These are phyloP conservation scores for Cyanistes caeruleus DNA, from an alignment of 2,113 vertebrate species.

Conservation along the genomic window DNA sequence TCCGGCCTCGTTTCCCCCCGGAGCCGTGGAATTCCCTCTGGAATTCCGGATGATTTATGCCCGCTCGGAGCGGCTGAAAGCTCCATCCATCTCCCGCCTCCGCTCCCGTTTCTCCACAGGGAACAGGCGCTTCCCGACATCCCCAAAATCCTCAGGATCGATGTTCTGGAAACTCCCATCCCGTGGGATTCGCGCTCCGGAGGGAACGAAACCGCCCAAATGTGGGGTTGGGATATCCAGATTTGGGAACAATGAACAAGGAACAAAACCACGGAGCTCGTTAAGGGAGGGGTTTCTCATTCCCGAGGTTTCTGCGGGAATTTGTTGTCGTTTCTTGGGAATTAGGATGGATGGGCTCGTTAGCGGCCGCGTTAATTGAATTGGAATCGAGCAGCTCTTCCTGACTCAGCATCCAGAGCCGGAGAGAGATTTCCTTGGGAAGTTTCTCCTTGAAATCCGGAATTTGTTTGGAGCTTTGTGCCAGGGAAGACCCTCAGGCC, in stretches of 20 bases:
- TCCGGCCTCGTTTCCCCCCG: neutral
- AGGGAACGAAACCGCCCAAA: accelerated
- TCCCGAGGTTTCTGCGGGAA: neutral
- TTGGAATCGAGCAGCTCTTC: neutral
- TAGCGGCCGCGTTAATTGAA: neutral
- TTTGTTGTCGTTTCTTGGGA: neutral
- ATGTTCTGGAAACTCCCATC: neutral
- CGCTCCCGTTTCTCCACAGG: neutral
- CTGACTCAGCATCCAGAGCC: neutral
- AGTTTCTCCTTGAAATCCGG: neutral
- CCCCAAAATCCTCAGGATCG: neutral
- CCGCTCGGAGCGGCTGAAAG: neutral
- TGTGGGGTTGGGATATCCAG: neutral
- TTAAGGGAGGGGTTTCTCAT: neutral
- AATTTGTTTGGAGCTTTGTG: neutral
- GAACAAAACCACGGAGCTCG: neutral
- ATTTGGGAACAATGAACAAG: neutral
- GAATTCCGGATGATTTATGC: neutral
- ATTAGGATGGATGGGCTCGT: neutral
- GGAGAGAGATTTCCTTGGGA: neutral
- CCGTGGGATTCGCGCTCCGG: accelerated
- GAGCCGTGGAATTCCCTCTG: neutral
- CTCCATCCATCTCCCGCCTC: neutral
- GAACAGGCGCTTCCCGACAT: neutral
- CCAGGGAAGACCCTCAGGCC: neutral